Conservation (phyloP, 2,113 vertebrate species). For the Sardina pilchardus region DNA sequence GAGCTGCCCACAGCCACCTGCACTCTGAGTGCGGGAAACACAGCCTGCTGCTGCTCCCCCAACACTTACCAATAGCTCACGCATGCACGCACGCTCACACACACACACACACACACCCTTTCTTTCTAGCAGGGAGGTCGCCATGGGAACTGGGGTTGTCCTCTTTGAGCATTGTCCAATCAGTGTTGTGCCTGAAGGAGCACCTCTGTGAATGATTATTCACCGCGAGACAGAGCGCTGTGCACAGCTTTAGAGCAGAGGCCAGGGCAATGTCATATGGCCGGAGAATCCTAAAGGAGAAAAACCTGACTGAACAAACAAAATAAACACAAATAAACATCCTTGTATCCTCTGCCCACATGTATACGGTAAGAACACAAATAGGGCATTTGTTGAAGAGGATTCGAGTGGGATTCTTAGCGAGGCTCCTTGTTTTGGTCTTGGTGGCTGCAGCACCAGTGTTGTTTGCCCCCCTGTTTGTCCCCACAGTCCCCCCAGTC, state of each 20-base stretch:
- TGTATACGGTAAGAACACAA: background rate
- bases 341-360: background rate
- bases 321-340: too few relatives aligned
- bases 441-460: background rate
- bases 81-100: background rate
- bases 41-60: background rate
- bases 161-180: conserved; percentile 50
- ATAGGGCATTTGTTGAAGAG: background rate
- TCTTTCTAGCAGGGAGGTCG: background rate
- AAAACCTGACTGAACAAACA: background rate
- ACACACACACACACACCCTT: conserved; percentile 4
- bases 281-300: background rate
- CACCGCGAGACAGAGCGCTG: background rate
- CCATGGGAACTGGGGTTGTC: conserved; percentile 32
- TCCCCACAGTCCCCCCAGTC: background rate
- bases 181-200: conserved; percentile 56
- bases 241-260: background rate
- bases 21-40: conserved; percentile 34
- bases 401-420: background rate
- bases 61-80: background rate
- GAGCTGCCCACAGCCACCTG: conserved; percentile 36
- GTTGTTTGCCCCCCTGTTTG: background rate
- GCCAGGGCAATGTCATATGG: background rate
- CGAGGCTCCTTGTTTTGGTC: background rate
- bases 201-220: conserved; percentile 48